A percentile compares a stretch with the other conserved stretches of the same genome.
These are phyloP conservation scores for Patiria pectinifera DNA, from an alignment of 53 echinoderm and acorn worm genomes.

Conservation along the genomic window DNA sequence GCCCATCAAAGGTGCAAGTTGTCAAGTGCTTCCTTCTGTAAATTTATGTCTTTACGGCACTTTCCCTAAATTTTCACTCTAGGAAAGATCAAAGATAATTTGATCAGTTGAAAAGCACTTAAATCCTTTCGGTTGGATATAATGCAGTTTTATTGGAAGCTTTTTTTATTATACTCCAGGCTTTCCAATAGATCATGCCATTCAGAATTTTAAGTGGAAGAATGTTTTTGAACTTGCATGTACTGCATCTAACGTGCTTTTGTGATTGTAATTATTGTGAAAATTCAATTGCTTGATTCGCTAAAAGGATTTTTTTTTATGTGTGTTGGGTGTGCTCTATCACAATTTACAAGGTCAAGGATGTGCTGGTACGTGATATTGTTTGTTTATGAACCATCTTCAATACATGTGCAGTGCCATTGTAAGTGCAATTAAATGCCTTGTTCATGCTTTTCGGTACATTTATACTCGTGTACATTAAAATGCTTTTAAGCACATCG, in stretches of 20 bases:
- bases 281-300: neutral
- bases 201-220: neutral
- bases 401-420: too few species aligned
- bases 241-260: neutral
- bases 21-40: neutral
- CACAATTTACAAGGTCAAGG: too few species aligned
- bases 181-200: too few species aligned
- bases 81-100: neutral
- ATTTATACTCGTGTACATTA: too few species aligned
- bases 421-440: too few species aligned
- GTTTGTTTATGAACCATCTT: too few species aligned
- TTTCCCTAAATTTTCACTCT: neutral
- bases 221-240: neutral
- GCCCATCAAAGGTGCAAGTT: neutral
- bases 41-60: neutral
- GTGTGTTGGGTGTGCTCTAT: neutral
- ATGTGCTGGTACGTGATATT: too few species aligned
- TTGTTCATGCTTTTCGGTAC: too few species aligned
- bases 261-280: neutral
- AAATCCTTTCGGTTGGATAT: neutral
- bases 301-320: neutral
- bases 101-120: neutral
- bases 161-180: neutral
- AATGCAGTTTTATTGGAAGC: neutral
- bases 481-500: too few species aligned